Conservation (phyloP, 2,888 invertebrate genomes). For the Harpalus rufipes region DNA sequence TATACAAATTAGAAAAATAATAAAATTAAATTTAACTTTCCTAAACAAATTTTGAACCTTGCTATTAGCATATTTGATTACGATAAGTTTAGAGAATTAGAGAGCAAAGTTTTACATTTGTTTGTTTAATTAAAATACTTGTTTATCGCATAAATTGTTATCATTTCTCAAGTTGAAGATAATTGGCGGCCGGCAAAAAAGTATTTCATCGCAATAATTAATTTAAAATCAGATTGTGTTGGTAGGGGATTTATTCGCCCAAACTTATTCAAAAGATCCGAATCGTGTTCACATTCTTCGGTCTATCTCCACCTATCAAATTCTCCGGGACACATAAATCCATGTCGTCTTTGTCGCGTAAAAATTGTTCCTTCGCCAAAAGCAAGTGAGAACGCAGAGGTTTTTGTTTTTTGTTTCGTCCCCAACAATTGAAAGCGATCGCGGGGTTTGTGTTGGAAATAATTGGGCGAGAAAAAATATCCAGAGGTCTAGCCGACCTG, state of each 20-base stretch:
- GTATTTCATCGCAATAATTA: constrained; percentile 54
- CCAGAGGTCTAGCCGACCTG: constrained; percentile 51
- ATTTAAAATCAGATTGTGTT: constrained; percentile 57
- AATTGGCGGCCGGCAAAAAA: constrained; percentile 52
- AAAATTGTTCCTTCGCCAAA: constrained; percentile 58
- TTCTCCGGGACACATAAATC: constrained; percentile 58
- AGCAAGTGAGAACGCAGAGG: constrained; percentile 58
- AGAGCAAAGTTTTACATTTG: constrained; percentile 8
- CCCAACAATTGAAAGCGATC: constrained; percentile 61
- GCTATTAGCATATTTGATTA: constrained; percentile 63
- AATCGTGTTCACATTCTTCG: constrained; percentile 62
- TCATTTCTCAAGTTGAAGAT: constrained; percentile 54
- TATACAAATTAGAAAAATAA: constrained; percentile 65
- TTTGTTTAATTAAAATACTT: constrained; percentile 57
- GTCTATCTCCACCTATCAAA: constrained; percentile 64
- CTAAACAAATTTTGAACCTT: constrained; percentile 62
- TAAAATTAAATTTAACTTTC: constrained; percentile 63
- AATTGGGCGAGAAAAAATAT: constrained; percentile 74
- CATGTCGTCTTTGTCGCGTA: constrained; percentile 58
- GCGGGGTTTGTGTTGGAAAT: constrained; percentile 75
- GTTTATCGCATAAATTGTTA: constrained; percentile 53
- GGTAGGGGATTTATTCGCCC: constrained; percentile 51
- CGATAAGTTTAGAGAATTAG: constrained; percentile 55
- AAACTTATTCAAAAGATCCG: constrained; percentile 59
- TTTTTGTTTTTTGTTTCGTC: constrained; percentile 52